Evolutionary conservation across 2,797 vertebrate genomes (phyloP).

Genomic region (Petrocephalus sullivani): DNA sequence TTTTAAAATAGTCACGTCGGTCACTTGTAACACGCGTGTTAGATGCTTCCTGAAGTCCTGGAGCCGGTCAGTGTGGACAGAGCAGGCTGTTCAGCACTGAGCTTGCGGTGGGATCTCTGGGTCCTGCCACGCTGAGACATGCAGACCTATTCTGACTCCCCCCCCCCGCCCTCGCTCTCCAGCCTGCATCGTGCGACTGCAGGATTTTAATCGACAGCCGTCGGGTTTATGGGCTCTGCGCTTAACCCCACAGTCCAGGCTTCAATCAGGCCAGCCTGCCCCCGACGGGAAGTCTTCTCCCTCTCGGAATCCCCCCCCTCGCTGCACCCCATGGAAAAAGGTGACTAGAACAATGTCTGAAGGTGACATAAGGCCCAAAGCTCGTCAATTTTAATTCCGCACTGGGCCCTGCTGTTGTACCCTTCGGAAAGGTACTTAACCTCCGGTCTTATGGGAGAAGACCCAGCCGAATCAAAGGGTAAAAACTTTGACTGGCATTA

Average conservation of each 20-base stretch:
- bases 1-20: not conserved
- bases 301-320: not conserved
- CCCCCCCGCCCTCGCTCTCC: not conserved
- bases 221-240: not conserved
- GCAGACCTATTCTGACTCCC: not conserved
- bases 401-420: not conserved
- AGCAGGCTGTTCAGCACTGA: not conserved
- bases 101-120: not conserved
- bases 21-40: not conserved
- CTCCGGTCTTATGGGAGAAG: not conserved
- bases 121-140: not conserved
- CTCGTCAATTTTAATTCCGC: not conserved
- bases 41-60: not conserved
- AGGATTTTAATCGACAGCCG: not conserved
- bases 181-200: not conserved
- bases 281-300: not conserved
- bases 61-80: too few species aligned
- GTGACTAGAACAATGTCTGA: not conserved
- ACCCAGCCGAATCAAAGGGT: not conserved
- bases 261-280: not conserved
- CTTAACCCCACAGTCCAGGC: not conserved
- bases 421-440: constrained; percentile 1
- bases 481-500: not conserved
- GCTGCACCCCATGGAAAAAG: not conserved
- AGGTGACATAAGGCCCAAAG: not conserved